Base-by-base conservation (phyloP, 1,140 invertebrate species). In the Panulirus ornatus region DNA sequence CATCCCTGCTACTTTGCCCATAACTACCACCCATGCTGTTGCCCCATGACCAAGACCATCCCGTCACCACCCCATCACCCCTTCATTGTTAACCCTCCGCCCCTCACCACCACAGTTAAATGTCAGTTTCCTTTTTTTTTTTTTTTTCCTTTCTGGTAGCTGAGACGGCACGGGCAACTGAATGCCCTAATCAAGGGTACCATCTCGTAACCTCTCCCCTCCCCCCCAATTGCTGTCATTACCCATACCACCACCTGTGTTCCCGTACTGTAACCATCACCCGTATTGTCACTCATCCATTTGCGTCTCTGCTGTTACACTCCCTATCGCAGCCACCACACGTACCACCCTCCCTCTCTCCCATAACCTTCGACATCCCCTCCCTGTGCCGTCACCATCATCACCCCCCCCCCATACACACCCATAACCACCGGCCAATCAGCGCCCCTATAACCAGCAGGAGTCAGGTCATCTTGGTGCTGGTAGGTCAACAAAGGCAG, bases 401-500 rank as follows among this genome's bases (percentile, higher is more conserved):
- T 58, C 54, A 14, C 19, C 16, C 11, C 54, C 54, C 16, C 11
- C 14, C 54, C 54, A 58, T 14, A 14, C 11, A 3, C 54, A 58
- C 11, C 54, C 54, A 58, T 58, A 14, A n/a, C 11, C 54, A 3
- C 2, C 54, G 19, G 14, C 54, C 54, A 14, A 58, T 22, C 54
- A 3, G 0, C 54, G 3, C n/a, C 54, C 54, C 54, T 58, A 22
- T 22, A 58, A 22, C n/a, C 14, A 58, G 54, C 14, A 19, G 54
- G 3, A 66, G 58, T 22, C 27, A 19, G 42, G 73, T 75, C 73
- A 75, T 58, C 79, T 36, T 16, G 51, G 36, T n/a, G 44, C 9
- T 63, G 79, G 44, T 11, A 38, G 30, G 79, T 54, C 79, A 58
- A 82, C 79, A 82, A 82, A 63, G 79, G 51, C 79, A 82, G n/a